Evolutionary conservation across 64 coral and sea anemone species (phyloP).

Genomic region (Pachyseris speciosa): DNA sequence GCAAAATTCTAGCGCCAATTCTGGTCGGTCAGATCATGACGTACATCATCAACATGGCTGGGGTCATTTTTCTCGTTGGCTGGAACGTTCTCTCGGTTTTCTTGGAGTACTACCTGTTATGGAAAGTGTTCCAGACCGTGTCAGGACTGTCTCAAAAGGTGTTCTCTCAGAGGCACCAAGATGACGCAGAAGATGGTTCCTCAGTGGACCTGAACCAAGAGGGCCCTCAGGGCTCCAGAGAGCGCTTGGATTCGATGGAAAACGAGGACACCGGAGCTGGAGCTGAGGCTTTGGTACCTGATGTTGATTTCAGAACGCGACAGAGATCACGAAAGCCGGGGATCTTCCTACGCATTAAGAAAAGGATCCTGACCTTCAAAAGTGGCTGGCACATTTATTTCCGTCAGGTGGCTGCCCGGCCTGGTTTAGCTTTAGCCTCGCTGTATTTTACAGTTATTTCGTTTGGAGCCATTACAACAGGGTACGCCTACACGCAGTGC

Average conservation of each 20-base stretch:
- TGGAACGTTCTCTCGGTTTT: constrained; percentile 96
- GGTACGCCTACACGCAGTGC: constrained; percentile 91
- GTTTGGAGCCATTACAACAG: constrained; percentile 87
- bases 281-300: constrained; percentile 30
- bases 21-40: constrained; percentile 90
- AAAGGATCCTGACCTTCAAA: constrained; percentile 65
- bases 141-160: constrained; percentile 73
- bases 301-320: neutral
- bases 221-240: constrained; percentile 8
- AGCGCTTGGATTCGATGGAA: constrained; percentile 45
- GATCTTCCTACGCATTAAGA: constrained; percentile 62
- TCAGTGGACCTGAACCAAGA: neutral
- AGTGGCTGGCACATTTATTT: constrained; percentile 83
- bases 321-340: constrained; percentile 3
- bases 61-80: constrained; percentile 81
- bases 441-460: constrained; percentile 94
- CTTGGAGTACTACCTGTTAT: constrained; percentile 88
- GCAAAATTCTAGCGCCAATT: constrained; percentile 94
- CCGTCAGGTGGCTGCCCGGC: constrained; percentile 78
- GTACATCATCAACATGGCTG: constrained; percentile 75
- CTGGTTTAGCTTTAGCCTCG: constrained; percentile 81
- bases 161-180: constrained; percentile 38
- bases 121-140: constrained; percentile 76
- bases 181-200: constrained; percentile 27
- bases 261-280: constrained; percentile 15